A percentile compares a stretch with the other conserved stretches of the same genome.
phyloP scores from a whole-genome alignment of 2,113 vertebrate species.

The Condylura cristata region DNA sequence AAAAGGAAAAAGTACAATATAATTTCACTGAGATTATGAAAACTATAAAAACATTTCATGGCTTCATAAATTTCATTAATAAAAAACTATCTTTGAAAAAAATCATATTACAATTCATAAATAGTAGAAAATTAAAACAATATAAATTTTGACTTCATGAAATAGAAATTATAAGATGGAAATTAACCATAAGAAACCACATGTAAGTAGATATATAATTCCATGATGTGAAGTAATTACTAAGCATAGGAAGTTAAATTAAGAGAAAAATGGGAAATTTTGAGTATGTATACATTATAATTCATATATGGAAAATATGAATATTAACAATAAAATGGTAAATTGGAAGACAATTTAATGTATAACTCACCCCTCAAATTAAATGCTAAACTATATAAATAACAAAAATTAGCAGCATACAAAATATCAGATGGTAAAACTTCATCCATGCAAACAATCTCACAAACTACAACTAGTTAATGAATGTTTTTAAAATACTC shows the following conservation, averaged over 20 bases:
- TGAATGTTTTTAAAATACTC: constrained; percentile 5
- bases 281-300: not conserved
- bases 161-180: not conserved
- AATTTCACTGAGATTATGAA: not conserved
- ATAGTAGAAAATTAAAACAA: not conserved
- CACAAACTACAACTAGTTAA: not conserved
- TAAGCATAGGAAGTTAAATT: not conserved
- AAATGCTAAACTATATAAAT: not conserved
- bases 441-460: not conserved
- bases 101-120: not conserved
- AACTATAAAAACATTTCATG: not conserved
- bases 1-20: not conserved
- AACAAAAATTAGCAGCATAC: not conserved
- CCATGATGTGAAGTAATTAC: not conserved
- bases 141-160: not conserved
- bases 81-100: not conserved
- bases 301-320: not conserved
- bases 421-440: not conserved
- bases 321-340: not conserved
- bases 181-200: not conserved
- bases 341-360: not conserved
- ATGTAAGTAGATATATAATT: not conserved
- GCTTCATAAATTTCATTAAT: not conserved
- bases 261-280: not conserved
- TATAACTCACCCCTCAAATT: not conserved